Conservation (phyloP, 2,797 vertebrate genomes). For the Aratinga solstitialis region DNA sequence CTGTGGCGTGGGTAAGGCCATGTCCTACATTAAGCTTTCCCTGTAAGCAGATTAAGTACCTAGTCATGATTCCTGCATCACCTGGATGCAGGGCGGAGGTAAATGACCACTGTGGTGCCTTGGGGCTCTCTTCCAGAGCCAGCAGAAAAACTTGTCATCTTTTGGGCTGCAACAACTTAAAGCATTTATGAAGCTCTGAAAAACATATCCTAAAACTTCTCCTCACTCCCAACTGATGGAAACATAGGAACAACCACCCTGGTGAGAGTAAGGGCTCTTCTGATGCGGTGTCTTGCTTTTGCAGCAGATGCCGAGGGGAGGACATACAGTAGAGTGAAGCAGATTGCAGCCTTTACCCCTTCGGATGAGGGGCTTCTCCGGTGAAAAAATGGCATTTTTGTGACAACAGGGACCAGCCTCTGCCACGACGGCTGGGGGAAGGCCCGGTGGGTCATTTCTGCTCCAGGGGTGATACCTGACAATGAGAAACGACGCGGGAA, state of each 20-base stretch:
- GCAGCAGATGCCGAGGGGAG: not conserved
- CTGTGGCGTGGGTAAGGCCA: not conserved
- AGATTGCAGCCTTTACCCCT: fast-evolving
- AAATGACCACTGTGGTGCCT: not conserved
- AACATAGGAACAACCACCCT: fast-evolving
- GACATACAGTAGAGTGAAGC: fast-evolving
- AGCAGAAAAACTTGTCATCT: not conserved
- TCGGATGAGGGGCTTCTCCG: fast-evolving
- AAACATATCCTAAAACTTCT: not conserved
- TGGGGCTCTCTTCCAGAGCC: not conserved
- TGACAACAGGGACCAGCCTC: not conserved
- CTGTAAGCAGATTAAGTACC: not conserved
- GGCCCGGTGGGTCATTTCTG: fast-evolving
- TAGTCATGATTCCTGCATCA: not conserved
- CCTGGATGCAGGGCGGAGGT: not conserved
- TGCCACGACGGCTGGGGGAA: fast-evolving
- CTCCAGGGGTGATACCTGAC: not conserved
- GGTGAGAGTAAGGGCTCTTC: not conserved
- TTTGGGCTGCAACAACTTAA: not conserved
- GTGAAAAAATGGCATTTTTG: not conserved
- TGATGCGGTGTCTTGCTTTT: not conserved
- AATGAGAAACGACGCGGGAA: fast-evolving
- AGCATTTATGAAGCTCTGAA: not conserved
- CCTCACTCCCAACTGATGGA: fast-evolving
- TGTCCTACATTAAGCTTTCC: not conserved